Base-by-base conservation (phyloP, 2,888 invertebrate genomes). In the Cosmorhoe ocellata region DNA sequence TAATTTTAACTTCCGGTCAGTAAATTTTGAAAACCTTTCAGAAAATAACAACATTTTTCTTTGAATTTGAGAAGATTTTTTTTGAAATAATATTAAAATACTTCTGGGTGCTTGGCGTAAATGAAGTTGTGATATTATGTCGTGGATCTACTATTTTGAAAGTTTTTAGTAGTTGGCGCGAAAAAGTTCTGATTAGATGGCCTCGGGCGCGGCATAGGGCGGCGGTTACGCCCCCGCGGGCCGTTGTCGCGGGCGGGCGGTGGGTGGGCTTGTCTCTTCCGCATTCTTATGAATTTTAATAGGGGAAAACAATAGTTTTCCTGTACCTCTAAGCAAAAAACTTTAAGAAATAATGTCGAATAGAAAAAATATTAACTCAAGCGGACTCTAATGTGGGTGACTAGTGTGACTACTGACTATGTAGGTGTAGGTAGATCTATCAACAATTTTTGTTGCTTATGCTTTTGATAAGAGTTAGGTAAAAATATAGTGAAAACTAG, bases 211-310 rank as follows among this genome's bases (percentile, higher is more conserved):
- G 75, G 74, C 71, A 76, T 83, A 88, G 88, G 89, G 89, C 87
- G 88, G 88, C 76, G 87, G 87, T 83, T 74, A 87, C 87, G 87
- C 88, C 88, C 87, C 83, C 86, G 78, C 83, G 79, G 71, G 76
- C 69, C 64, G 26, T 60, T 70, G 71, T 71, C 76, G 71, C 84
- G 84, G 84, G 85, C 88, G 87, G 87, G 83, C 85, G 83, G 83
- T 86, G 86, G 88, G 88, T 87, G 88, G 85, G 75, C 70, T 74
- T 79, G 63, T 66, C 74, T 71, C 77, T 83, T 81, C 79, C 79
- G 76, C 70, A 66, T 79, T 77, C 72, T 77, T 72, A 71, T 74
- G 61, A 77, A 71, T 75, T 76, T 75, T 72, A 63, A 47, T 18
- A 2, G 40, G 32, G 38, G 48, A 51, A 55, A 34, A 30, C 40